Evolutionary conservation across 2,888 invertebrate species (phyloP), one percentile per base, ranked within the genome.

Genomic region (Drepanosiphum platanoidis): DNA sequence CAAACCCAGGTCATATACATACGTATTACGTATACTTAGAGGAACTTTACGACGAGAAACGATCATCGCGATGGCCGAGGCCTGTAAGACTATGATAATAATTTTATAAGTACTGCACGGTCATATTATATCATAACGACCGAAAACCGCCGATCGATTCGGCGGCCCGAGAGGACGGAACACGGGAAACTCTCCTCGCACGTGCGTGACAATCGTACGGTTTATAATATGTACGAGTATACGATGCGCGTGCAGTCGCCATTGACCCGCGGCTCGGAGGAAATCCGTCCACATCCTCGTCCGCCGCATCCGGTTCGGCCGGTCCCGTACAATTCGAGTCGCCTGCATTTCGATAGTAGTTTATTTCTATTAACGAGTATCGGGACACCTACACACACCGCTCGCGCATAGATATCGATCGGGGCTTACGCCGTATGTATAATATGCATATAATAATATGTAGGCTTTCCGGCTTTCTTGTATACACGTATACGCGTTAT

Each of bases 311-410:
- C 75, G 75, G 58, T 75, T n/a, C 32, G 75, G 34, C 32, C 58
- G 36, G 58, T 75, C 52, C 75, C n/a, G 34, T 58, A 22, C 46
- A 42, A 46, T 74, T 52, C n/a, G n/a, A 34, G 36, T n/a, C 52
- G 36, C 15, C 18, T 4, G 77, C 39, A 30, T 64, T 78, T 64
- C 39, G 77, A 78, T 30, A 3, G 27, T 30, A 30, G 68, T 75
- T 71, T 42, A 18, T 64, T 78, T 78, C 77, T 64, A 64, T 78
- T 64, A 78, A 78, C 61, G 36, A 64, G 64, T 77, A 61, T 77
- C 39, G 77, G 18, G 77, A 39, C 61, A 64, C 77, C 77, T 77
- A 77, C 75, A 34, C 77, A 1, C 61, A 15, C 32, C 30, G 61
- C 4, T 8, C 39, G 27, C 18, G 15, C 4, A 13, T 34, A 61